These are phyloP conservation scores for Procambarus virginalis DNA, from an alignment of 1,140 invertebrate species.

Conservation along the genomic window DNA sequence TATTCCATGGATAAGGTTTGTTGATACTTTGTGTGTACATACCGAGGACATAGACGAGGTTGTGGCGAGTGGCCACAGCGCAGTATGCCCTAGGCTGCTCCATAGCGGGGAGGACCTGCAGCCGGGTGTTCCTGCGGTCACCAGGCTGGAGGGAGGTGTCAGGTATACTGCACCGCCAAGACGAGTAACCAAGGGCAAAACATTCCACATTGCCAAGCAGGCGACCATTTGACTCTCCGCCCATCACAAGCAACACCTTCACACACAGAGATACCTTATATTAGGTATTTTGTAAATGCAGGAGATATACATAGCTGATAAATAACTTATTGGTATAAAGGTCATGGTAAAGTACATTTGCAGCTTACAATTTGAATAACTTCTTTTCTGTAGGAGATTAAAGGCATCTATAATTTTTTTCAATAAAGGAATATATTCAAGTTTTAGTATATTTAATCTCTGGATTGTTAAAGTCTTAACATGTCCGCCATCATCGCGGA, in stretches of 20 bases:
- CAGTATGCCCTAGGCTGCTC: slow-evolving; percentile 47
- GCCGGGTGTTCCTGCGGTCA: neutral
- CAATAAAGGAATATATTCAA: too few relatives aligned
- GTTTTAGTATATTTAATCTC: too few relatives aligned
- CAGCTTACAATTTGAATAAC: too few relatives aligned
- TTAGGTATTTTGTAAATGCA: too few relatives aligned
- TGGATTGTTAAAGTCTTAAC: too few relatives aligned
- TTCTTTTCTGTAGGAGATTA: too few relatives aligned
- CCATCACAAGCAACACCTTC: slow-evolving; percentile 55
- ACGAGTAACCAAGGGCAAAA: slow-evolving; percentile 45
- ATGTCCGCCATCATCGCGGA: too few relatives aligned
- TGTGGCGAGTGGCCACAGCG: slow-evolving; percentile 45
- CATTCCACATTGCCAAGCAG: slow-evolving; percentile 55
- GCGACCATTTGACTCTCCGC: slow-evolving; percentile 55
- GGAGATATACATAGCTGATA: too few relatives aligned
- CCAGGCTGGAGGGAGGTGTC: neutral
- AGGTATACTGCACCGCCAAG: slow-evolving; percentile 52
- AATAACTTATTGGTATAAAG: too few relatives aligned
- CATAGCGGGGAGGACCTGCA: slow-evolving; percentile 52
- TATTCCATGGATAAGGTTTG: too few relatives aligned
- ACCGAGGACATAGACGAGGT: slow-evolving; percentile 50
- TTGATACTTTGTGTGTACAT: neutral
- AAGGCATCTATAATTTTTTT: too few relatives aligned
- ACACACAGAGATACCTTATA: neutral
- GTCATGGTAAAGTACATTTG: too few relatives aligned